Percentiles rank a stretch among this genome's conserved stretches.
These are phyloP conservation scores for Trichosurus vulpecula DNA, from an alignment of 2,797 vertebrate species.

Conservation along the genomic window DNA sequence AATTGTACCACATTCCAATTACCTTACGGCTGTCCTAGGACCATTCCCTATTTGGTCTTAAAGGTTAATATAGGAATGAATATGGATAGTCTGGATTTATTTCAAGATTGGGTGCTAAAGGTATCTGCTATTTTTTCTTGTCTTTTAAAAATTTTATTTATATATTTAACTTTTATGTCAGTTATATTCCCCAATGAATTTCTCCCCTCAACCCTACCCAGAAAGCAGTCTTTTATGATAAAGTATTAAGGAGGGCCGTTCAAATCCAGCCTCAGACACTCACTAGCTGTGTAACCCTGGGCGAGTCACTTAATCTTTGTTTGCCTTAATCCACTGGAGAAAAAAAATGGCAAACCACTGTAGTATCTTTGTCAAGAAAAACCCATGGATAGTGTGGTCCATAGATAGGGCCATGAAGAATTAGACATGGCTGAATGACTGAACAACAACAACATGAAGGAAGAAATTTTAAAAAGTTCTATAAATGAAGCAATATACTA, in stretches of 20 bases:
- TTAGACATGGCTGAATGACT: too few relatives aligned
- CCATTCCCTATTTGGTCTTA: constrained; percentile 1
- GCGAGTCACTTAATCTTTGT: background rate
- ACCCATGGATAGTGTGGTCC: background rate
- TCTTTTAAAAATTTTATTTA: background rate
- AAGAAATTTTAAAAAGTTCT: background rate
- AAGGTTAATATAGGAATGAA: constrained; percentile 7
- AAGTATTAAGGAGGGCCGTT: background rate
- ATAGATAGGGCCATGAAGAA: background rate
- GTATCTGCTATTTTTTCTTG: background rate
- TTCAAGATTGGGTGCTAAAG: constrained; percentile 33
- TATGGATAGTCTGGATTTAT: constrained; percentile 1
- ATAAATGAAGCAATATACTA: background rate
- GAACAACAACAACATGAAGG: background rate
- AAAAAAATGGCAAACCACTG: background rate
- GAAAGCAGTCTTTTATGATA: background rate
- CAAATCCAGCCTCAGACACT: background rate
- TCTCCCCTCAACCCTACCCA: background rate
- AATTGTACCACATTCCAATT: background rate
- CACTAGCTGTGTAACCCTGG: background rate
- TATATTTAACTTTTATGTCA: background rate
- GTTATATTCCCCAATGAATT: background rate
- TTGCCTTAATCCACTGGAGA: background rate
- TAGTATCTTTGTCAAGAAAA: background rate
- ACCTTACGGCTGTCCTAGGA: constrained; percentile 10